These are phyloP conservation scores for Choristoneura fumiferana DNA, from an alignment of 1,140 invertebrate genomes.

Conservation along the genomic window DNA sequence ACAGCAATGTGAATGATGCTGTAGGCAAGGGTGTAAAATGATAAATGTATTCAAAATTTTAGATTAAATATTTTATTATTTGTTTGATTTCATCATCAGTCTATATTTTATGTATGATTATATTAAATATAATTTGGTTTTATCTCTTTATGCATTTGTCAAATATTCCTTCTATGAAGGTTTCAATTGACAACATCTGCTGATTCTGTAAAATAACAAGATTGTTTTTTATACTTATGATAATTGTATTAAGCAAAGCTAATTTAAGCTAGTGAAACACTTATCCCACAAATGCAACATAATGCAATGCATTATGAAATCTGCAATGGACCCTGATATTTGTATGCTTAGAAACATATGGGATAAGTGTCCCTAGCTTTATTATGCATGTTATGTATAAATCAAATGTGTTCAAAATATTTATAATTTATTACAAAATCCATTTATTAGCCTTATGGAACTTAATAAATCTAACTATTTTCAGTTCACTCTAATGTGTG, in stretches of 20 bases:
- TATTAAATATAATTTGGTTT: no score
- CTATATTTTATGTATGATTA: not conserved
- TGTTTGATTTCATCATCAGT: no score
- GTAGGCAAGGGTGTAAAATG: conserved; percentile 79
- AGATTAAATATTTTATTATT: conserved; percentile 3
- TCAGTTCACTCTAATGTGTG: not conserved
- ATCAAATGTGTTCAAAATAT: no score
- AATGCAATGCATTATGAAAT: no score
- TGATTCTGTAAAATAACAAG: conserved; percentile 11
- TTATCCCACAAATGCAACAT: no score
- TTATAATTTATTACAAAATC: no score
- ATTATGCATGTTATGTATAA: no score
- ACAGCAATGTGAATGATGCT: conserved; percentile 79
- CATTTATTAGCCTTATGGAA: not conserved
- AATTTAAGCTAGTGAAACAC: no score
- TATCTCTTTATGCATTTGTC: not conserved
- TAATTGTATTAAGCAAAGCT: not conserved
- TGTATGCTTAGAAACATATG: no score
- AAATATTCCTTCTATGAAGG: conserved; percentile 16
- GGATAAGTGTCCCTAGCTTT: no score
- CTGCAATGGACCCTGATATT: no score
- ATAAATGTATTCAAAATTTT: conserved; percentile 27
- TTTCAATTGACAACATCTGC: not conserved
- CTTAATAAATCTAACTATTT: not conserved
- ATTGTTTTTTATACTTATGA: conserved; percentile 2